Evolutionary conservation across 2,113 vertebrate species (phyloP).

Genomic region (Corythornis vintsioides): DNA sequence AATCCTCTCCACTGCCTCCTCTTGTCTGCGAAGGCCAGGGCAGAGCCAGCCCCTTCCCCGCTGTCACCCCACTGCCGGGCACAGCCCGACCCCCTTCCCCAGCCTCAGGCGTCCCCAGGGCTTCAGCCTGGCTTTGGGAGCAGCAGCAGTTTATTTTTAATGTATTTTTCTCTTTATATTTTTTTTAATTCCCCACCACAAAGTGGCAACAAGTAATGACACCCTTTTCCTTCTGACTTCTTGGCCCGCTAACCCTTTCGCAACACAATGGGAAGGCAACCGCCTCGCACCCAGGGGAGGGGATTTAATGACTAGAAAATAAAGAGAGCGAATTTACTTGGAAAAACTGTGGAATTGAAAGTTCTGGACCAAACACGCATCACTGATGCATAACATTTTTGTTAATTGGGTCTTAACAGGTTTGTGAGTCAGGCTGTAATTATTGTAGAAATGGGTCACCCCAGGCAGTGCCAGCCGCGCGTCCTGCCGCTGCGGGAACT

Average conservation of each 20-base stretch:
- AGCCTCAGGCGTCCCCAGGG: not conserved
- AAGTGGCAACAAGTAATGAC: slow-evolving; percentile 27
- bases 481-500: slow-evolving; percentile 50
- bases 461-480: slow-evolving; percentile 58
- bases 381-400: slow-evolving; percentile 79
- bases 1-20: slow-evolving; percentile 44
- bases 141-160: not conserved
- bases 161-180: not conserved
- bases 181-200: not conserved
- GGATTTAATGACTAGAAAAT: slow-evolving; percentile 81
- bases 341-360: slow-evolving; percentile 79
- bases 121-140: not conserved
- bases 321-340: slow-evolving; percentile 80
- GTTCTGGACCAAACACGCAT: slow-evolving; percentile 79
- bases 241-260: slow-evolving; percentile 70
- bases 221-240: slow-evolving; percentile 60
- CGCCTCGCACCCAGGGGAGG: slow-evolving; percentile 77
- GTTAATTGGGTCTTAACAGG: slow-evolving; percentile 85
- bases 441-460: slow-evolving; percentile 77
- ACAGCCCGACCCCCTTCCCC: not conserved
- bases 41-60: not conserved
- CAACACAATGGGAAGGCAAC: slow-evolving; percentile 71
- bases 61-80: not conserved
- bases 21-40: not conserved
- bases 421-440: slow-evolving; percentile 78